Conservation (phyloP, 2,888 invertebrate species). For the Choristoneura rosaceana region DNA sequence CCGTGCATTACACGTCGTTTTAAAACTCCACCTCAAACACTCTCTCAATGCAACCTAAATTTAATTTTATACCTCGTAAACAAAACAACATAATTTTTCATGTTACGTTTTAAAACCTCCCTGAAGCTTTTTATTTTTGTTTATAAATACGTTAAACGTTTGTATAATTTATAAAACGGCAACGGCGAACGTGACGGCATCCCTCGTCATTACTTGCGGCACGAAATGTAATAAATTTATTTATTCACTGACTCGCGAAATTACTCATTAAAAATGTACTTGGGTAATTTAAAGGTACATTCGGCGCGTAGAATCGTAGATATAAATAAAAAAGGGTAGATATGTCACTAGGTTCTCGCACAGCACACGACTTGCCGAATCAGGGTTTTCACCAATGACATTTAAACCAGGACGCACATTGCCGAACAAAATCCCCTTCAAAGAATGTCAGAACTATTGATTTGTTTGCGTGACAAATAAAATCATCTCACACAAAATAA, state of each 20-base stretch:
- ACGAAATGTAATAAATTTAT: conserved; percentile 32
- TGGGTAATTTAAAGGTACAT: conserved; percentile 19
- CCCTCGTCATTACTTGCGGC: conserved; percentile 19
- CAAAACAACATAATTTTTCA: conserved; percentile 1
- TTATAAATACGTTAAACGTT: conserved; percentile 3
- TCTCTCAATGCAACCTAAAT: background rate
- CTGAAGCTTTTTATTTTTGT: background rate
- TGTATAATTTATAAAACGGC: conserved; percentile 16
- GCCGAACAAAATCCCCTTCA: no score
- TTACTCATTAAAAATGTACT: conserved; percentile 38
- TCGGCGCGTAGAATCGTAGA: background rate
- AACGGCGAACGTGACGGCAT: conserved; percentile 14
- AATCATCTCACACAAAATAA: no score
- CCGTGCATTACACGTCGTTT: no score
- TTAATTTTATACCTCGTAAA: background rate
- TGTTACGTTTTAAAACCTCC: background rate
- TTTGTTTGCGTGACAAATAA: no score
- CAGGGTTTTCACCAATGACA: no score
- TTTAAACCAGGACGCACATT: no score
- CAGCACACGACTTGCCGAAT: no score
- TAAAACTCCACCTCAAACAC: no score
- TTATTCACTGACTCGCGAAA: conserved; percentile 31
- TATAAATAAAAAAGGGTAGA: no score
- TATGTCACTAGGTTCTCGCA: no score
- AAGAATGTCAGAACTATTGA: no score